Conservation (phyloP, 64 coral and sea anemone genomes). For the Hydrozoanthus tunicans region DNA sequence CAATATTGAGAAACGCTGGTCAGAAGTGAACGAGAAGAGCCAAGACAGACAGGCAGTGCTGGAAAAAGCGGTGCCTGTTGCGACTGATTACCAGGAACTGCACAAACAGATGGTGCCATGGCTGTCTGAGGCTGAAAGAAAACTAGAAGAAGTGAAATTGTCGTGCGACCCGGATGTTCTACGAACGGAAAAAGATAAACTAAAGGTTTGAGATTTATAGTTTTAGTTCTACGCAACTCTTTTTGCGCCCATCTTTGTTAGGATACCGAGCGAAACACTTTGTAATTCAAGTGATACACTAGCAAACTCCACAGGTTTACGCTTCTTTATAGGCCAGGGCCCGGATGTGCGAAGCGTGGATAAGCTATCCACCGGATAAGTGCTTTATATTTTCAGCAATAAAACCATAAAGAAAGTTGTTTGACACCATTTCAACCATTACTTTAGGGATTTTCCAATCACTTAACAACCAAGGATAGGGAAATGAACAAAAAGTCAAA, state of each 20-base stretch:
- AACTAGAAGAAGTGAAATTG: constrained; percentile 63
- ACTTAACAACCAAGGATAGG: too few relatives aligned
- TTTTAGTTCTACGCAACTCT: neutral
- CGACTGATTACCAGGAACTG: constrained; percentile 66
- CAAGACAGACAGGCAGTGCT: constrained; percentile 35
- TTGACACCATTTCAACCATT: too few relatives aligned
- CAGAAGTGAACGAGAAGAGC: constrained; percentile 56
- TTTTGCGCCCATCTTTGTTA: neutral
- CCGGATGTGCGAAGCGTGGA: too few relatives aligned
- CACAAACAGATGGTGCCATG: constrained; percentile 77
- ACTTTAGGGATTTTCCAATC: too few relatives aligned
- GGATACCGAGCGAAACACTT: too few relatives aligned
- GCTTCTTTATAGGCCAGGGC: too few relatives aligned
- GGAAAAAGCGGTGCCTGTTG: constrained; percentile 69
- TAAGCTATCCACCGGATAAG: too few relatives aligned
- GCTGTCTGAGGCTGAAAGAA: constrained; percentile 72
- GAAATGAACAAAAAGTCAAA: too few relatives aligned
- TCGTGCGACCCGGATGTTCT: constrained; percentile 72
- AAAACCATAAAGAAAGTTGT: too few relatives aligned
- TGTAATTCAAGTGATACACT: too few relatives aligned
- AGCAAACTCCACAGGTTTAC: too few relatives aligned
- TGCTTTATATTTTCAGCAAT: too few relatives aligned
- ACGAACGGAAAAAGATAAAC: constrained; percentile 66
- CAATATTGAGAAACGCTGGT: constrained; percentile 74
- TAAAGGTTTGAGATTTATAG: constrained; percentile 61